A percentile compares a stretch with the other conserved stretches of the same genome.
Conservation (phyloP, 2,797 vertebrate species). For the Darevskia mixta region DNA sequence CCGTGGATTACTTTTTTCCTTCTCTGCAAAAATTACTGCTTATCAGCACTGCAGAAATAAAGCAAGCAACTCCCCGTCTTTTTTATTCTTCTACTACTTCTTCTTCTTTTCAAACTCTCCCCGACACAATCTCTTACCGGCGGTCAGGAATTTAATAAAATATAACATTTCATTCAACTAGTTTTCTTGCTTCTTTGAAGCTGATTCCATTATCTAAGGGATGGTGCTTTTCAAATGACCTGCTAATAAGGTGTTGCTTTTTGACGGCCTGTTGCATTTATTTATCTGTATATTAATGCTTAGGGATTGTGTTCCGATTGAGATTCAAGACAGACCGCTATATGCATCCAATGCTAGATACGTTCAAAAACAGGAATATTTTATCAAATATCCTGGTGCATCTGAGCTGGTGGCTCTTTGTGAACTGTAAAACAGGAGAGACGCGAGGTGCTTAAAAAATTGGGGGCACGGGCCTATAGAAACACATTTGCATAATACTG, state of each 20-base stretch:
- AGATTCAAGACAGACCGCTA: constrained; percentile 50
- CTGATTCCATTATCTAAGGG: constrained; percentile 61
- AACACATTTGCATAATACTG: too few species aligned
- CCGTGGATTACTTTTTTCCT: constrained; percentile 74
- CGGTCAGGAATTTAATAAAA: constrained; percentile 76
- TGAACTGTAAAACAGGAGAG: constrained; percentile 34
- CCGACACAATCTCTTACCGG: constrained; percentile 67
- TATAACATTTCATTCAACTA: constrained; percentile 73
- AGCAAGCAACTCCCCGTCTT: constrained; percentile 73
- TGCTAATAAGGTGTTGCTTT: constrained; percentile 54
- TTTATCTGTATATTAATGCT: constrained; percentile 61
- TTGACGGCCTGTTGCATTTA: constrained; percentile 64
- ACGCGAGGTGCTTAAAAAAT: too few species aligned
- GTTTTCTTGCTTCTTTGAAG: constrained; percentile 71
- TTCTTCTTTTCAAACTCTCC: constrained; percentile 45
- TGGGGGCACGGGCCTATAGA: too few species aligned
- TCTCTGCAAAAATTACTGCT: constrained; percentile 80
- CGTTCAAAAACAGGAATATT: constrained; percentile 48
- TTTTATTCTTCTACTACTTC: constrained; percentile 13
- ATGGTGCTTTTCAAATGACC: constrained; percentile 60
- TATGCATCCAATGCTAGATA: too few species aligned
- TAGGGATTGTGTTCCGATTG: constrained; percentile 26
- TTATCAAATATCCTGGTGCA: constrained; percentile 44
- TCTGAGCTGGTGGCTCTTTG: constrained; percentile 52
- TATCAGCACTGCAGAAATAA: constrained; percentile 79